Evolutionary conservation across 1,140 invertebrate species (phyloP).

Genomic region (Frieseomelitta varia): DNA sequence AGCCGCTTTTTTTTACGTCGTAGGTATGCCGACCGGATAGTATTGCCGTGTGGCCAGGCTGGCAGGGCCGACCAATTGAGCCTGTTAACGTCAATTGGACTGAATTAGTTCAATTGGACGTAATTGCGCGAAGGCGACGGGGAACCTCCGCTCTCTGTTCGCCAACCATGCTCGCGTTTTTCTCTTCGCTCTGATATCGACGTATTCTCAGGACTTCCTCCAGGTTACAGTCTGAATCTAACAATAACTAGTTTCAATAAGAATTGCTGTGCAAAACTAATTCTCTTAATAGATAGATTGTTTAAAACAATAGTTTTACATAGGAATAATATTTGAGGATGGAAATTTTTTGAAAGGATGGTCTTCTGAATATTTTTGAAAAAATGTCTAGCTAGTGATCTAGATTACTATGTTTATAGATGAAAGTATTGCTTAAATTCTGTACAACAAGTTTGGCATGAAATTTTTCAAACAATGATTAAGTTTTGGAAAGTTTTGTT

Average conservation of each 20-base stretch:
- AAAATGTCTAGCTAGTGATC: background rate
- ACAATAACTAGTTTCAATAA: background rate
- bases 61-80: slow-evolving; percentile 74
- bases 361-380: background rate
- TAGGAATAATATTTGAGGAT: too few relatives aligned
- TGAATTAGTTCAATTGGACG: slow-evolving; percentile 79
- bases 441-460: too few relatives aligned
- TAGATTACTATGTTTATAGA: background rate
- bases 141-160: slow-evolving; percentile 72
- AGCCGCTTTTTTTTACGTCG: slow-evolving; percentile 58
- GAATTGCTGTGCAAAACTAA: background rate
- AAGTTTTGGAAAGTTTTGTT: too few relatives aligned
- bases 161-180: slow-evolving; percentile 47
- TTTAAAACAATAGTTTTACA: background rate
- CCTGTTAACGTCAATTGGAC: slow-evolving; percentile 80
- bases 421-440: too few relatives aligned
- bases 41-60: slow-evolving; percentile 50
- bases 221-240: slow-evolving; percentile 11
- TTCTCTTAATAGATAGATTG: too few relatives aligned
- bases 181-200: slow-evolving; percentile 45
- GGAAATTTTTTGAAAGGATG: too few relatives aligned
- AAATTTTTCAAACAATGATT: too few relatives aligned
- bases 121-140: slow-evolving; percentile 80
- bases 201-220: slow-evolving; percentile 54
- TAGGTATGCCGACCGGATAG: slow-evolving; percentile 62